Evolutionary conservation across 2,888 invertebrate species (phyloP).

Genomic region (Sarcophaga subvicina): DNA sequence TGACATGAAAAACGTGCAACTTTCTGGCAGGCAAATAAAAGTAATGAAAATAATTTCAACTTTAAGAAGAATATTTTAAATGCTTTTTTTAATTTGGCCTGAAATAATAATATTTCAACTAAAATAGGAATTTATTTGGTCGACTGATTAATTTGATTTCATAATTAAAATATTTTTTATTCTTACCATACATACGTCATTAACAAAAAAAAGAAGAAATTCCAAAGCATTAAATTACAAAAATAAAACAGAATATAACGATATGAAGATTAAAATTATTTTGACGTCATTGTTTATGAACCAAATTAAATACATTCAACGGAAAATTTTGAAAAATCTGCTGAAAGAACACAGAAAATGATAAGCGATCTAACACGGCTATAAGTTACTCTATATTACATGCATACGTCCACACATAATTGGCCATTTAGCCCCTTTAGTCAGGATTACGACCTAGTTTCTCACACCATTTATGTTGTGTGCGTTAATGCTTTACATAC

Average conservation of each 20-base stretch:
- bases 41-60: not conserved
- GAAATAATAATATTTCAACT: too few species aligned
- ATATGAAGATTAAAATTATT: conserved; percentile 5
- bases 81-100: too few species aligned
- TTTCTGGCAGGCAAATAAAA: not conserved
- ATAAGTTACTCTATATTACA: too few species aligned
- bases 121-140: too few species aligned
- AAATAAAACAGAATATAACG: not conserved
- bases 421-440: accelerated
- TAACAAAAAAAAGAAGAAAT: not conserved
- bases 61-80: too few species aligned
- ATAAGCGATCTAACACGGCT: not conserved
- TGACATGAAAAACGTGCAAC: conserved; percentile 25
- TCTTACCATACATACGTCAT: not conserved
- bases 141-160: too few species aligned
- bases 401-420: too few species aligned
- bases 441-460: too few species aligned
- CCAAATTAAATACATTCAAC: not conserved
- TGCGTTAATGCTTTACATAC: too few species aligned
- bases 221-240: not conserved
- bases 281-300: conserved; percentile 47
- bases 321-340: not conserved
- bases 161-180: too few species aligned
- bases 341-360: not conserved
- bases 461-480: too few species aligned